phyloP scores from a whole-genome alignment of 2,888 invertebrate genomes.

The Chaetogeoica ovagalla region DNA sequence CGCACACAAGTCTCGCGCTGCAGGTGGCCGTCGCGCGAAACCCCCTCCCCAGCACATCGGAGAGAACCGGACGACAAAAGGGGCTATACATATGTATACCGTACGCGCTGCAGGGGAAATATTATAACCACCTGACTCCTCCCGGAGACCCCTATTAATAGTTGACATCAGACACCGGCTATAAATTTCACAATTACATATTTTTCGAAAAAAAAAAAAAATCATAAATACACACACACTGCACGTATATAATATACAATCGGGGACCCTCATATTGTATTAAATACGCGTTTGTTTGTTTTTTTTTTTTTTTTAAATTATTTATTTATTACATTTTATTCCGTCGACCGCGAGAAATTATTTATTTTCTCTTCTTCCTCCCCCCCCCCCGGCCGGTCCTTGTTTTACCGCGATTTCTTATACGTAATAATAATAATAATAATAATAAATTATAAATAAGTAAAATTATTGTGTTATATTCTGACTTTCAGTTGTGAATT shows the following conservation, averaged over 20 bases:
- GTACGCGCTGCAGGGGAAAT: slow-evolving; percentile 3
- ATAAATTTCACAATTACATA: slow-evolving; percentile 43
- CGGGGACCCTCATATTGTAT: slow-evolving; percentile 17
- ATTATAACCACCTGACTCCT: slow-evolving; percentile 29
- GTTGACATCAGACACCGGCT: slow-evolving; percentile 42
- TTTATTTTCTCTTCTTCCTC: no score
- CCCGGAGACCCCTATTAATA: slow-evolving; percentile 49
- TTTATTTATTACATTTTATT: no score
- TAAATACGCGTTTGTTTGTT: not conserved
- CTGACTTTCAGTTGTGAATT: not conserved
- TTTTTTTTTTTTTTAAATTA: no score
- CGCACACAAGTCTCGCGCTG: slow-evolving; percentile 14
- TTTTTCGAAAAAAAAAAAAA: no score
- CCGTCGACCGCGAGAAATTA: no score
- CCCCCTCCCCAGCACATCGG: no score
- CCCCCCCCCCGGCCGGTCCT: no score
- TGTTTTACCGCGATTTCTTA: no score
- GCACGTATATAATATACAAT: not conserved
- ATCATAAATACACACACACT: no score
- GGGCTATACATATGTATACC: not conserved
- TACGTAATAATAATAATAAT: no score
- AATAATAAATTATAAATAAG: slow-evolving; percentile 13
- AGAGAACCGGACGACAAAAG: slow-evolving; percentile 26
- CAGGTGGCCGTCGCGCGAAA: slow-evolving; percentile 48
- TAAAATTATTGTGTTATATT: not conserved